Evolutionary conservation across 2,797 vertebrate species (phyloP), one percentile per base, ranked within the genome.

Genomic region (Pogonophryne albipinna): DNA sequence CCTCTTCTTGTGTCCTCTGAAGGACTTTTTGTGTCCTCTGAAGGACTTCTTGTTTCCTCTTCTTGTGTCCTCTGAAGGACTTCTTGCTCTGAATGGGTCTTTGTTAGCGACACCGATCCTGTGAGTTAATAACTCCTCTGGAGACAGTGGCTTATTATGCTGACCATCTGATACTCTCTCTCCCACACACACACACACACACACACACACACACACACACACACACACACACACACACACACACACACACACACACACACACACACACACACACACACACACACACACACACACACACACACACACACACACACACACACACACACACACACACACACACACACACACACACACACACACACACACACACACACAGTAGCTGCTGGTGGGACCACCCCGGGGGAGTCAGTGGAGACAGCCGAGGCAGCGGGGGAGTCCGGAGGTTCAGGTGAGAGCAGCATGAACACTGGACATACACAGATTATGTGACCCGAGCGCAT

Each of bases 361-460:
- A 64, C 41, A n/a, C 27, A 4, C 27, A 27, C 27, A 27, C 27
- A 27, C 27, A 14, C 68, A 91, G 89, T 85, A 71, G 15, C 58
- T 23, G 45, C n/a, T 55, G 79, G 78, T 14, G 12, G 27, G 47
- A 85, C 85, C 27, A 27, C 4, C 27, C 27, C 27, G 27, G 27
- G 27, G 4, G 27, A 27, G 27, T 27, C 27, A 27, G 27, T 27
- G 19, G 91, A 69, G 89, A 93, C 92, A 64, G 82, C 91, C 41
- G 23, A 34, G 13, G 78, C 45, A 0, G 71, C 19, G 1, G 75
- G 27, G 13, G 84, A 73, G 55, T 81, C 92, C 72, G 91, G 89
- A 88, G 92, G 83, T 85, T 91, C 89, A 85, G 94, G 95, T 96
- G 93, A 95, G 92, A 80, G 46, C 10, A 89, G 82, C 78, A 85